Conservation (phyloP, 2,113 vertebrate species). For the Erinaceus europaeus region DNA sequence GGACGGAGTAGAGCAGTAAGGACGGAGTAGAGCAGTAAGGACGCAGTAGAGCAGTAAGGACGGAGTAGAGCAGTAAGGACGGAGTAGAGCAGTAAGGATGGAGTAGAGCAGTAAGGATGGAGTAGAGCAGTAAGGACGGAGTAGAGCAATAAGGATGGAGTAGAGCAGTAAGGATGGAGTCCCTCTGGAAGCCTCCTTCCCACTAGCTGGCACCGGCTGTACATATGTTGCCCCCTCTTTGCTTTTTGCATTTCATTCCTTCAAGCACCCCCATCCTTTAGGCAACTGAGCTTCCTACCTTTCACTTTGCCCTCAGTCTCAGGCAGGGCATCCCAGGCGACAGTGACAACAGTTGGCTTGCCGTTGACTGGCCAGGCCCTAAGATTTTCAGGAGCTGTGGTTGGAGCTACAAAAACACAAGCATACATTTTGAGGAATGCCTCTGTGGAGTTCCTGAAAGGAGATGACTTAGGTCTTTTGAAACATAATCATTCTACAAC, state of each 20-base stretch:
- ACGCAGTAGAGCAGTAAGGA: background rate
- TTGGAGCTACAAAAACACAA: constrained; percentile 85
- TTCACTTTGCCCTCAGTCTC: constrained; percentile 93
- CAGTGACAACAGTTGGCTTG: constrained; percentile 91
- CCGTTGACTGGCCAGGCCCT: constrained; percentile 91
- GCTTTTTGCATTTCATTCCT: background rate
- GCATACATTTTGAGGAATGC: background rate
- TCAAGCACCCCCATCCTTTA: background rate
- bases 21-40: too few species aligned
- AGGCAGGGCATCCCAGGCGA: constrained; percentile 93
- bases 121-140: too few species aligned
- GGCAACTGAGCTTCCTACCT: constrained; percentile 82
- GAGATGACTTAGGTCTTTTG: too few species aligned
- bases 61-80: background rate
- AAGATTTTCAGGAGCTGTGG: constrained; percentile 94
- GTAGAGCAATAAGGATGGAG: too few species aligned
- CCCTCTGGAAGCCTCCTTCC: too few species aligned
- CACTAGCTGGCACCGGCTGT: background rate
- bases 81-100: too few species aligned
- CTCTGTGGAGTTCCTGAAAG: rapidly evolving
- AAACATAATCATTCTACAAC: too few species aligned
- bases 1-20: background rate
- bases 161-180: background rate
- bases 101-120: background rate
- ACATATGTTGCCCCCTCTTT: background rate